These are phyloP conservation scores for Taphrorychus bicolor DNA, from an alignment of 2,888 invertebrate genomes.

Conservation along the genomic window DNA sequence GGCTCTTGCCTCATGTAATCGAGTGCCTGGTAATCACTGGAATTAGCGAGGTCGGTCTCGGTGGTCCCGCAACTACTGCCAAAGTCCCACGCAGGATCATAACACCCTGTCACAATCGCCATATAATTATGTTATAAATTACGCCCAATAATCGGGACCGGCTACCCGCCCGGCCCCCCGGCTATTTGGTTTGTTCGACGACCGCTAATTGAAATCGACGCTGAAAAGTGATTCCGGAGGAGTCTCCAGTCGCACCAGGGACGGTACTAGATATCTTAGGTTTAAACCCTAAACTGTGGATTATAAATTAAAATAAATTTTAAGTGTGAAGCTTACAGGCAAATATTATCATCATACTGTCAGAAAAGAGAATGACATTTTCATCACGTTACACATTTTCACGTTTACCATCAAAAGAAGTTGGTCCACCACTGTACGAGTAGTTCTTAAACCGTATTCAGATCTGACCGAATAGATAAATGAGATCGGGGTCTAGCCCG, in stretches of 20 bases:
- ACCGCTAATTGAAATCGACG: conserved; percentile 60
- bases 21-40: conserved; percentile 64
- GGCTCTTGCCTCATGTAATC: conserved; percentile 50
- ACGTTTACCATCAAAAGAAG: no score
- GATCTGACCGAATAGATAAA: conserved; percentile 25
- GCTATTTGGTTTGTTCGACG: conserved; percentile 48
- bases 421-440: no score
- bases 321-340: no score
- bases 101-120: conserved; percentile 60
- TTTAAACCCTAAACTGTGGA: no score
- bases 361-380: no score
- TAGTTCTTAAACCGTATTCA: no score
- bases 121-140: conserved; percentile 62
- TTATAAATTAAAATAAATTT: no score
- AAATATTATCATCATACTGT: no score
- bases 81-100: conserved; percentile 58
- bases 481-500: conserved; percentile 14
- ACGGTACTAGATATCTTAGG: no score
- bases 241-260: neutral
- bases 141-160: conserved; percentile 58
- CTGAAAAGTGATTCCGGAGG: conserved; percentile 16
- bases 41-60: conserved; percentile 65
- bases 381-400: no score
- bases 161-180: conserved; percentile 46
- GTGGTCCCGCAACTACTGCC: conserved; percentile 61